Evolutionary conservation across 1,140 invertebrate species (phyloP), one percentile per base, ranked within the genome.

Genomic region (Armadillidium nasatum): DNA sequence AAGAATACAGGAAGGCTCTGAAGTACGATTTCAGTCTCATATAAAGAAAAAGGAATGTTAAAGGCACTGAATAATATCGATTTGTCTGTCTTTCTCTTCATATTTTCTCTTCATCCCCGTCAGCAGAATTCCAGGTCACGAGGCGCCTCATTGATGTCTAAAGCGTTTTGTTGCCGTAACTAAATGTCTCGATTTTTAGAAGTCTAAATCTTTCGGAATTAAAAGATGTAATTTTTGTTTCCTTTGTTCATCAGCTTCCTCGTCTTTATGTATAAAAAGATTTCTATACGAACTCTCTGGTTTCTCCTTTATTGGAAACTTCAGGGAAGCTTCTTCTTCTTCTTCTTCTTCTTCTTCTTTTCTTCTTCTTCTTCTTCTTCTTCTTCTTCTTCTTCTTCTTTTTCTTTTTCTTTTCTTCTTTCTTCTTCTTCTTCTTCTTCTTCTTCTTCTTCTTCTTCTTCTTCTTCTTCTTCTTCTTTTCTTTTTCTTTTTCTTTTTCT

Each of bases 301-400:
- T 60, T 60, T 15, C 3, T 60, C 60, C 10, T 68, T 22, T 68
- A 10, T 66, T 66, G 7, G 7, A n/a, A 66, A 10, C 60, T 10
- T 66, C 0, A 6, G 10, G n/a, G 60, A 11, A 10, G 10, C 7
- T 66, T 66, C 60, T 68, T 68, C 66, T 68, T 68, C 66, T n/a
- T 68, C 66, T 68, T 68, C 66, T 68, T 68, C 66, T 68, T 68
- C n/a, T 68, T 66, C 21, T 21, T 66, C 21, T 66, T 66, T 21
- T 66, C 21, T 21, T 21, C 21, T 21, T 66, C 21, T 21, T 9
- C 9, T 68, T 15, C 23, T 23, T 68, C 23, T 23, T 68, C 15
- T 23, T 68, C 10, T 23, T 10, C 23, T 23, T 68, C 15, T 68
- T 68, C 15, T 68, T n/a, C 66, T 68, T 68, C 66, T 68, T 68